phyloP scores from a whole-genome alignment of 2,113 vertebrate species.

The Mixornis gularis region DNA sequence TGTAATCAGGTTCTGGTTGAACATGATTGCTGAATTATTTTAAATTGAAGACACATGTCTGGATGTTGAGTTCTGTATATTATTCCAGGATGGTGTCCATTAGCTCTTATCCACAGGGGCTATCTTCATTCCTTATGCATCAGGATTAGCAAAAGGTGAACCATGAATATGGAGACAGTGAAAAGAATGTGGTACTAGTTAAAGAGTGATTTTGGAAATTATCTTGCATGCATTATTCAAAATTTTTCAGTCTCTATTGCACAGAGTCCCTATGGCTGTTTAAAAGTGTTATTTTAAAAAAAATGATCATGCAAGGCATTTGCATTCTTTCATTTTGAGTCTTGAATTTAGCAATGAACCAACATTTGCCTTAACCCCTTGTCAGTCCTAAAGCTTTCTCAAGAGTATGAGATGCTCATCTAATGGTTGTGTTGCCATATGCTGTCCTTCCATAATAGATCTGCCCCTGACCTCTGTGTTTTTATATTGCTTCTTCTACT shows the following conservation, averaged over 20 bases:
- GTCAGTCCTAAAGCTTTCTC: slow-evolving; percentile 63
- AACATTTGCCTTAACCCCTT: slow-evolving; percentile 69
- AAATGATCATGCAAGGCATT: slow-evolving; percentile 37
- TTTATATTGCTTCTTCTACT: slow-evolving; percentile 33
- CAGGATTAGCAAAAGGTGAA: slow-evolving; percentile 71
- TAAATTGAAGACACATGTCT: slow-evolving; percentile 86
- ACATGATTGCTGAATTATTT: slow-evolving; percentile 87
- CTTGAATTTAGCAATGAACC: slow-evolving; percentile 61
- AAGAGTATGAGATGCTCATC: slow-evolving; percentile 66
- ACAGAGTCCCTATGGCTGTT: slow-evolving; percentile 47
- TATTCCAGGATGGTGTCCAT: slow-evolving; percentile 82
- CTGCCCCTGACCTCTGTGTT: slow-evolving; percentile 66
- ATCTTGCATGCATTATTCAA: slow-evolving; percentile 75
- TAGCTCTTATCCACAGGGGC: slow-evolving; percentile 79
- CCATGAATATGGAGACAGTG: slow-evolving; percentile 69
- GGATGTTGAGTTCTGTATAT: slow-evolving; percentile 70
- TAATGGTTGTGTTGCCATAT: slow-evolving; percentile 58
- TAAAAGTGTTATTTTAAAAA: slow-evolving; percentile 59
- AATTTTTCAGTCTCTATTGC: slow-evolving; percentile 55
- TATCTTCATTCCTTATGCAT: slow-evolving; percentile 77
- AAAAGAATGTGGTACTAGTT: slow-evolving; percentile 76
- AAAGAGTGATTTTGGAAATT: slow-evolving; percentile 73
- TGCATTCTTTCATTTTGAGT: slow-evolving; percentile 58
- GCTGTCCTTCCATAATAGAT: slow-evolving; percentile 60
- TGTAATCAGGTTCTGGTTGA: slow-evolving; percentile 84